Conservation (phyloP, 2,113 vertebrate species). For the Hypanus sabinus region DNA sequence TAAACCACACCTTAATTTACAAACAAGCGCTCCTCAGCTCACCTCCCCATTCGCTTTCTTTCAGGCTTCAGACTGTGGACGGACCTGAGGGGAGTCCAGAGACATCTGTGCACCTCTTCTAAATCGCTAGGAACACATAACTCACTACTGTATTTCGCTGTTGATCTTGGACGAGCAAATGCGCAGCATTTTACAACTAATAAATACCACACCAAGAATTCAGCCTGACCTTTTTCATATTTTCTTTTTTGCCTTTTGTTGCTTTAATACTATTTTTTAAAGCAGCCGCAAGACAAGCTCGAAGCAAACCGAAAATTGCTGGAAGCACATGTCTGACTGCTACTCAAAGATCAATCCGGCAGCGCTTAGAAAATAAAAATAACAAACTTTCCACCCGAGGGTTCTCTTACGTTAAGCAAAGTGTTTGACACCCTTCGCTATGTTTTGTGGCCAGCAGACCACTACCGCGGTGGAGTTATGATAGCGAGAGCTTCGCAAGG, state of each 20-base stretch:
- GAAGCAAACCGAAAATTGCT: not conserved
- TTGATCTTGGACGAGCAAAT: not conserved
- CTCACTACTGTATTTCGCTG: not conserved
- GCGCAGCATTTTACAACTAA: not conserved
- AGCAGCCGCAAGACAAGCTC: not conserved
- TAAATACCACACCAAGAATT: not conserved
- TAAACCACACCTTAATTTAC: slow-evolving; percentile 18
- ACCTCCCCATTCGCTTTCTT: not conserved
- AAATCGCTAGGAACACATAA: not conserved
- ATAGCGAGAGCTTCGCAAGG: not conserved
- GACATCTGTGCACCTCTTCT: not conserved
- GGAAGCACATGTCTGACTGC: not conserved
- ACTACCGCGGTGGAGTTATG: not conserved
- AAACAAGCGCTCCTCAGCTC: not conserved
- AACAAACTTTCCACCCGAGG: not conserved
- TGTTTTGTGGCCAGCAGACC: not conserved
- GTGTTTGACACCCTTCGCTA: not conserved
- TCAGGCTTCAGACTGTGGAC: not conserved
- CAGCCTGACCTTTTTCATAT: not conserved
- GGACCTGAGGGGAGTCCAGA: not conserved
- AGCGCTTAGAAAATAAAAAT: not conserved
- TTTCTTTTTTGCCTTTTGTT: not conserved
- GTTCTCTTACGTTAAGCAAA: not conserved
- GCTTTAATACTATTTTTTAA: not conserved
- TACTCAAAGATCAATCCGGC: not conserved